Evolutionary conservation across 2,797 vertebrate genomes (phyloP).

Genomic region (Erpetoichthys calabaricus): DNA sequence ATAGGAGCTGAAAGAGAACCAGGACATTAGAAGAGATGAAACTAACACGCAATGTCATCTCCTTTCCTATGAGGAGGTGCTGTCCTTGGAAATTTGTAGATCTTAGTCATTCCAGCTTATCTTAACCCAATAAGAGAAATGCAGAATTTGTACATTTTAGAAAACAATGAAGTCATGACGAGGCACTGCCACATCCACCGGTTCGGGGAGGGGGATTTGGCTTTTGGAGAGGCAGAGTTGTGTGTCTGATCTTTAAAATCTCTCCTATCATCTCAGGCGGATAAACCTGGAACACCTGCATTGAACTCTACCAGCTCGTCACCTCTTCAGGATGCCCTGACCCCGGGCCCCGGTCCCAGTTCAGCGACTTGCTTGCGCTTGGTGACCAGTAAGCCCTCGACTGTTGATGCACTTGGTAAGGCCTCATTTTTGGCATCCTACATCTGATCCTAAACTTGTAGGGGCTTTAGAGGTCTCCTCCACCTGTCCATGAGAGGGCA

Average conservation of each 20-base stretch:
- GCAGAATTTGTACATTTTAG: too few species aligned
- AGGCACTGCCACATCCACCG: too few species aligned
- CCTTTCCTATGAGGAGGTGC: background rate
- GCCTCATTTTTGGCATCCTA: background rate
- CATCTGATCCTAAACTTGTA: too few species aligned
- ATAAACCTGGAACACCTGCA: slow-evolving; percentile 45
- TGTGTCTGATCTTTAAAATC: background rate
- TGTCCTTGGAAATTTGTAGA: too few species aligned
- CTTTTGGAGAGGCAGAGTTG: background rate
- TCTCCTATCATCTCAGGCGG: slow-evolving; percentile 35
- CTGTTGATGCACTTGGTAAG: slow-evolving; percentile 63
- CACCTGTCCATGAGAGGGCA: too few species aligned
- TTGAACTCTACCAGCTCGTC: slow-evolving; percentile 63
- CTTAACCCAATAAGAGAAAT: too few species aligned
- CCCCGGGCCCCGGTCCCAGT: slow-evolving; percentile 53
- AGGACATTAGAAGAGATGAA: background rate
- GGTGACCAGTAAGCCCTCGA: slow-evolving; percentile 51
- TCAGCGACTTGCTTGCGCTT: slow-evolving; percentile 55
- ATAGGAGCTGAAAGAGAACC: too few species aligned
- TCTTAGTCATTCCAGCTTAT: too few species aligned
- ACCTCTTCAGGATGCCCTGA: slow-evolving; percentile 52
- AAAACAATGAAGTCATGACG: too few species aligned
- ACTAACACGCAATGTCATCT: background rate
- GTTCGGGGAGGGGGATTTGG: too few species aligned
- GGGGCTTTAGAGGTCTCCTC: too few species aligned